These are phyloP conservation scores for Prunella fulvescens DNA, from an alignment of 2,113 vertebrate species.

Conservation along the genomic window DNA sequence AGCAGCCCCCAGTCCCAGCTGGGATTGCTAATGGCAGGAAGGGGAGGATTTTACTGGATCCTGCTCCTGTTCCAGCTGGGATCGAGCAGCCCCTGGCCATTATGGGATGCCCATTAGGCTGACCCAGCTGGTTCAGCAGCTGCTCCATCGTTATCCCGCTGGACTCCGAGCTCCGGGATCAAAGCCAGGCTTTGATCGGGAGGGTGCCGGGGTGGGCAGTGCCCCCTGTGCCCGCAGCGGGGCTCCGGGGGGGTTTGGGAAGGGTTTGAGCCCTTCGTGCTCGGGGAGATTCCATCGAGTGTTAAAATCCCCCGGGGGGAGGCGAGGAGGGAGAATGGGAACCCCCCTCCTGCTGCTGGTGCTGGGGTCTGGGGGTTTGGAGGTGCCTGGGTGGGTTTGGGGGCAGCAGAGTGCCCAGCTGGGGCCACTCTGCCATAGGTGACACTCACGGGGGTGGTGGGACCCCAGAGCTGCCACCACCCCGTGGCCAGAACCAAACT, in stretches of 20 bases:
- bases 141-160: background rate
- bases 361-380: background rate
- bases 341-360: background rate
- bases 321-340: rapidly evolving
- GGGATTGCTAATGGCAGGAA: background rate
- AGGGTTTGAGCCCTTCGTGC: background rate
- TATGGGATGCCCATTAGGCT: background rate
- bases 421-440: background rate
- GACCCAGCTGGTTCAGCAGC: background rate
- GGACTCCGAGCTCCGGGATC: background rate
- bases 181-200: background rate
- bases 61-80: background rate
- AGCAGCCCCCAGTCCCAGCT: background rate
- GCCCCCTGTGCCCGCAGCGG: too few relatives aligned
- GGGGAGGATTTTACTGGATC: background rate
- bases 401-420: background rate
- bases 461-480: background rate
- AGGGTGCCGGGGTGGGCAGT: background rate
- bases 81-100: background rate
- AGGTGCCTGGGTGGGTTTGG: background rate
- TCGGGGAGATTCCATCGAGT: background rate
- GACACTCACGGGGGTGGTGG: rapidly evolving
- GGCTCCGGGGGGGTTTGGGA: rapidly evolving
- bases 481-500: rapidly evolving
- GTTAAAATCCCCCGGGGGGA: background rate